These are phyloP conservation scores for Cyanoramphus novaezelandiae DNA, from an alignment of 2,113 vertebrate species.

Conservation along the genomic window DNA sequence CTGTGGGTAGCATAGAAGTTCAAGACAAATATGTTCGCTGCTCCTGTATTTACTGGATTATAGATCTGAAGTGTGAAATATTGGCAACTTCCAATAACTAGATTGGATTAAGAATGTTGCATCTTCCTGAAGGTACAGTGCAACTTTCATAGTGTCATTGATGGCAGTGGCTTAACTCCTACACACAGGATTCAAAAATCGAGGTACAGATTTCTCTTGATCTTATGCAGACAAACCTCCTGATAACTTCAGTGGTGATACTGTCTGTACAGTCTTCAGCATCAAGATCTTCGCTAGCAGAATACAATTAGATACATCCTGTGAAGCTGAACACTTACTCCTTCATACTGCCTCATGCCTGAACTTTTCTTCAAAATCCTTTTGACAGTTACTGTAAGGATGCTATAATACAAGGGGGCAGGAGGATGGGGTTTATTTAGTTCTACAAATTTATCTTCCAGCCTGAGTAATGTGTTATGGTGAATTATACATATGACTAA, in stretches of 20 bases:
- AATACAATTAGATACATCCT: neutral
- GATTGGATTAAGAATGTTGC: neutral
- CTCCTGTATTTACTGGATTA: neutral
- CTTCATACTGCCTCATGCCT: neutral
- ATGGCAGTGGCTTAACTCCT: neutral
- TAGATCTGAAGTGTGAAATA: neutral
- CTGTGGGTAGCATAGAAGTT: neutral
- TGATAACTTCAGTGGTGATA: fast-evolving
- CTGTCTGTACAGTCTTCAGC: neutral
- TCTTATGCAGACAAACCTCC: neutral
- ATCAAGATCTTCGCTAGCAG: neutral
- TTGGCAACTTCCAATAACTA: neutral
- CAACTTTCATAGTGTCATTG: neutral
- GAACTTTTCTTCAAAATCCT: neutral
- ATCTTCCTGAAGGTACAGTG: neutral
- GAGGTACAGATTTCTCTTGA: neutral
- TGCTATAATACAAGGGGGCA: neutral
- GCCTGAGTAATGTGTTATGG: neutral
- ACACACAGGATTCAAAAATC: neutral
- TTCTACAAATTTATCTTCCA: neutral
- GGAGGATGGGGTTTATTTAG: neutral
- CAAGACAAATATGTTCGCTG: neutral
- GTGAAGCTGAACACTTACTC: neutral
- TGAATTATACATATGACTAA: neutral
- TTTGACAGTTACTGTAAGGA: neutral